Evolutionary conservation across 2,113 vertebrate species (phyloP).

Genomic region (Aptenodytes patagonicus): DNA sequence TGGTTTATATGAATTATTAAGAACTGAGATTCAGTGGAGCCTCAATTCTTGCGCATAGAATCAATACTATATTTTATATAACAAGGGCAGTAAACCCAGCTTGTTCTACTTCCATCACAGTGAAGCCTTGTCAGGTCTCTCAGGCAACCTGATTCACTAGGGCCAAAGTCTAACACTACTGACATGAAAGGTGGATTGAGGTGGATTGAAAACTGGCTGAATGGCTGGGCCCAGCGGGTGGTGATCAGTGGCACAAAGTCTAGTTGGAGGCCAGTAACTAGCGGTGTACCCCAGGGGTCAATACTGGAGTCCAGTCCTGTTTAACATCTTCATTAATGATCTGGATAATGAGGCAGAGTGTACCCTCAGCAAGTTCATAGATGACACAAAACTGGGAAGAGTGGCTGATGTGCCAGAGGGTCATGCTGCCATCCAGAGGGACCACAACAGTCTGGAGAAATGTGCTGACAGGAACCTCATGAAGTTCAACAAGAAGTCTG

Average conservation of each 20-base stretch:
- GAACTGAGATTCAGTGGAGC: slow-evolving; percentile 29
- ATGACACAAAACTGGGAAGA: not conserved
- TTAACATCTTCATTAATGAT: not conserved
- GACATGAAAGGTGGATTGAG: not conserved
- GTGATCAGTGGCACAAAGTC: not conserved
- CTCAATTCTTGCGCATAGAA: slow-evolving; percentile 29
- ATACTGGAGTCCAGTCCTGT: not conserved
- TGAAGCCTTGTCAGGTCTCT: slow-evolving; percentile 4
- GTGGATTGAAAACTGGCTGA: not conserved
- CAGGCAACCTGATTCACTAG: not conserved
- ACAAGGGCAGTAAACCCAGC: slow-evolving; percentile 16
- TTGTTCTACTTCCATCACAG: slow-evolving; percentile 13
- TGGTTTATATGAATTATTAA: slow-evolving; percentile 65
- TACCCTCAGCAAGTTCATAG: not conserved
- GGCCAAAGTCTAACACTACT: not conserved
- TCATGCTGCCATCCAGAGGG: not conserved
- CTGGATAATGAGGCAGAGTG: not conserved
- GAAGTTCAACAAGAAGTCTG: not conserved
- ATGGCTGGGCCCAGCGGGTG: not conserved
- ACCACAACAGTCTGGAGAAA: not conserved
- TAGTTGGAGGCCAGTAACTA: not conserved
- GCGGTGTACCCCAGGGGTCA: not conserved
- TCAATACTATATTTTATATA: slow-evolving; percentile 62
- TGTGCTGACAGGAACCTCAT: not conserved
- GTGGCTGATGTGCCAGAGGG: not conserved